These are phyloP conservation scores for Marmota flaviventris DNA, from an alignment of 2,113 vertebrate species.

Conservation along the genomic window DNA sequence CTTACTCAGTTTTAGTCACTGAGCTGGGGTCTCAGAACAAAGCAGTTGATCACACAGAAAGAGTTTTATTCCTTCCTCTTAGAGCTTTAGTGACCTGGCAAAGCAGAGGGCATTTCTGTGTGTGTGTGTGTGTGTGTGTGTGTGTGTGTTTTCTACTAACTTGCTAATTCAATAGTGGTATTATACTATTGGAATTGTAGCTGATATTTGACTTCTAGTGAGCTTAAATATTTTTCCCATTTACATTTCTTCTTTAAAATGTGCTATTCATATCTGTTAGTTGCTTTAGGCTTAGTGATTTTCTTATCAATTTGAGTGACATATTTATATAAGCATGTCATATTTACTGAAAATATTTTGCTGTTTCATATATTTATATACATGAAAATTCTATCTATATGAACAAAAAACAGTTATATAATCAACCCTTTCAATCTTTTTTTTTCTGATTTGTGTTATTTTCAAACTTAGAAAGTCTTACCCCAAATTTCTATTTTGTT, in stretches of 20 bases:
- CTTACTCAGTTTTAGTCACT: background rate
- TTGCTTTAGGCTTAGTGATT: slow-evolving; percentile 15
- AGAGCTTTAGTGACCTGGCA: background rate
- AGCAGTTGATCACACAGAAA: slow-evolving; percentile 16
- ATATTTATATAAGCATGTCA: slow-evolving; percentile 45
- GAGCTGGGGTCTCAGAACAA: background rate
- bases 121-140: background rate
- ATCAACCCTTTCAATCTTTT: slow-evolving; percentile 22
- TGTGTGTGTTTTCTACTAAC: background rate
- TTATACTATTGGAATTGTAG: background rate
- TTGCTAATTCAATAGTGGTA: background rate
- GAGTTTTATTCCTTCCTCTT: background rate
- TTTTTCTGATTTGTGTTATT: background rate
- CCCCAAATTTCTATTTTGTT: background rate
- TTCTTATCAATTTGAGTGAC: slow-evolving; percentile 61
- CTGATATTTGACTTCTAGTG: background rate
- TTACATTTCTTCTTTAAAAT: slow-evolving; percentile 36
- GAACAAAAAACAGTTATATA: background rate
- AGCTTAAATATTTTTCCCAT: background rate
- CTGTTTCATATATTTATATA: background rate
- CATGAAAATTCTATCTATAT: slow-evolving; percentile 25
- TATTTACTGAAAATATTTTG: slow-evolving; percentile 60
- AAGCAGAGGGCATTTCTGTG: background rate
- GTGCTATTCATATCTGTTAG: slow-evolving; percentile 12
- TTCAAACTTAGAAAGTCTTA: slow-evolving; percentile 43